phyloP scores from a whole-genome alignment of 2,113 vertebrate species.

The Butorides virescens region DNA sequence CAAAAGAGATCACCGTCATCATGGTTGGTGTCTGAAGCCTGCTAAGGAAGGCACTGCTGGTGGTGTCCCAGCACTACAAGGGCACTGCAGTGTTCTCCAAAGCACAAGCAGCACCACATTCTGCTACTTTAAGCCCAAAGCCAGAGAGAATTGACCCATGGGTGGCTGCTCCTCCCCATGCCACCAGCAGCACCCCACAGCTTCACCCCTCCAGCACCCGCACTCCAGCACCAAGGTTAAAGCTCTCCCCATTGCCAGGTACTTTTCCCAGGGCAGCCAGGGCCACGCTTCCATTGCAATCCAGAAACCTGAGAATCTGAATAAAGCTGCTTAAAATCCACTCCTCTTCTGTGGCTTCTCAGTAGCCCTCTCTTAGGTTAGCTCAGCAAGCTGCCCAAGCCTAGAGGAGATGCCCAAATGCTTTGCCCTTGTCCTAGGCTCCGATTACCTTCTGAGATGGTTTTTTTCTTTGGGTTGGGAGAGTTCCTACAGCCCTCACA shows the following conservation, averaged over 20 bases:
- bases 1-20: background rate
- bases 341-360: background rate
- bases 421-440: background rate
- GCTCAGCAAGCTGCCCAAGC: background rate
- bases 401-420: background rate
- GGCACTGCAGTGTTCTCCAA: background rate
- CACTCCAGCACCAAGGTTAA: rapidly evolving
- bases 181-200: rapidly evolving
- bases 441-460: background rate
- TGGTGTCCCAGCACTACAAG: background rate
- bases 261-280: background rate
- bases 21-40: background rate
- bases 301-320: background rate
- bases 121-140: background rate
- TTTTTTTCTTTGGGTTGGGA: background rate
- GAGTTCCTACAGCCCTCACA: background rate
- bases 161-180: background rate
- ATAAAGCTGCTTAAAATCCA: background rate
- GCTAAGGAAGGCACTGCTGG: background rate
- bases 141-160: rapidly evolving
- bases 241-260: background rate
- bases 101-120: background rate
- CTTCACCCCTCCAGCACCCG: rapidly evolving
- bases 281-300: rapidly evolving
- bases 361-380: background rate